These are phyloP conservation scores for Nephrotoma flavescens DNA, from an alignment of 2,888 invertebrate genomes.

Conservation along the genomic window DNA sequence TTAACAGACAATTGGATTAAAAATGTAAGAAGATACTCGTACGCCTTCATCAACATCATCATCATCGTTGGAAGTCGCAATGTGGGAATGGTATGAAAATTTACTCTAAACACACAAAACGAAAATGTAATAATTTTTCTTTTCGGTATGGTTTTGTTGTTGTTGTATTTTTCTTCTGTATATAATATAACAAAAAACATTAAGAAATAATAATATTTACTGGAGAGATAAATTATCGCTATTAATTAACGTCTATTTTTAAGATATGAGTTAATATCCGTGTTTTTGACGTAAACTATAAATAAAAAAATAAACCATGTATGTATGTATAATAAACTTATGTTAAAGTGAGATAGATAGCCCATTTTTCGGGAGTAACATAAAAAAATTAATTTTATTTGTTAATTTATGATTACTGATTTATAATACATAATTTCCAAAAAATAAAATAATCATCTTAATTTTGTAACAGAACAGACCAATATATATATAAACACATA, in stretches of 20 bases:
- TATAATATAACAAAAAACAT: background rate
- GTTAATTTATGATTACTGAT: background rate
- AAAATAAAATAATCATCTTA: background rate
- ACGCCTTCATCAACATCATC: background rate
- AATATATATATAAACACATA: background rate
- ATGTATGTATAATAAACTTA: background rate
- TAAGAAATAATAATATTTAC: background rate
- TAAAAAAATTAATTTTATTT: background rate
- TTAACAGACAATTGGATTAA: background rate
- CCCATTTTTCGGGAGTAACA: background rate
- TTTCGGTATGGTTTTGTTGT: background rate
- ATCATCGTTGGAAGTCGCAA: background rate
- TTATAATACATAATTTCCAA: background rate
- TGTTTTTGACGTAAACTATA: constrained; percentile 8
- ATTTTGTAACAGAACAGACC: background rate
- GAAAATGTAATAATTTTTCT: background rate
- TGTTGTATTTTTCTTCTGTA: background rate
- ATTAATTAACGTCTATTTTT: constrained; percentile 11
- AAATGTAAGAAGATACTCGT: background rate
- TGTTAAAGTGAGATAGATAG: background rate
- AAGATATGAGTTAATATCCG: constrained; percentile 10
- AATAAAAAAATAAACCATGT: background rate
- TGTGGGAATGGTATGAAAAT: background rate
- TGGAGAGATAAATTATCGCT: constrained; percentile 9
- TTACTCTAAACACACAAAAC: background rate